Evolutionary conservation across 1,140 invertebrate species (phyloP).

Genomic region (Neodiprion pinetum): DNA sequence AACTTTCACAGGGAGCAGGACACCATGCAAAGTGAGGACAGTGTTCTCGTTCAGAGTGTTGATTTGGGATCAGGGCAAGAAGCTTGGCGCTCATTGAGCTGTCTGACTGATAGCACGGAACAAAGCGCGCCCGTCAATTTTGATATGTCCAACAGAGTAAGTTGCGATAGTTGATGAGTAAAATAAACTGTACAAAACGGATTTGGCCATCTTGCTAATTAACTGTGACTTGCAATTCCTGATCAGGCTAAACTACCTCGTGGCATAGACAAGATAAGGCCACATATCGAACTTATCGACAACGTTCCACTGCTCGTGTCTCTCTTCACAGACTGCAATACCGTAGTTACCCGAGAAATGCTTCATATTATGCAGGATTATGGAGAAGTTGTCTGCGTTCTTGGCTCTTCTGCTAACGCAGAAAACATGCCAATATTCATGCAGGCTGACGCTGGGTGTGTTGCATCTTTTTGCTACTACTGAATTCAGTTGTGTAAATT

Average conservation of each 20-base stretch:
- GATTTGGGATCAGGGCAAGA: conserved; percentile 66
- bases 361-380: conserved; percentile 96
- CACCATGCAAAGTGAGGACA: conserved; percentile 60
- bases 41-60: conserved; percentile 60
- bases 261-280: conserved; percentile 96
- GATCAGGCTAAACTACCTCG: conserved; percentile 88
- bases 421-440: conserved; percentile 92
- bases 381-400: conserved; percentile 90
- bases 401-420: conserved; percentile 87
- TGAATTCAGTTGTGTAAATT: conserved; percentile 15
- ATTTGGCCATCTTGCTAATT: too few relatives aligned
- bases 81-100: conserved; percentile 79
- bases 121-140: conserved; percentile 89
- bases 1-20: conserved; percentile 48
- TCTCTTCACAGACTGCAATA: conserved; percentile 95
- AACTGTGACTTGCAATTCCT: conserved; percentile 20
- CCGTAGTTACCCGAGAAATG: conserved; percentile 88
- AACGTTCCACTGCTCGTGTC: conserved; percentile 97
- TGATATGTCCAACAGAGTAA: conserved; percentile 89
- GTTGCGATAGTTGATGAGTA: conserved; percentile 26
- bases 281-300: conserved; percentile 94
- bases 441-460: conserved; percentile 89
- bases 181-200: not conserved
- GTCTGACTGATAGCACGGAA: conserved; percentile 86
- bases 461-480: conserved; percentile 16